Base-by-base conservation (phyloP, 2,888 invertebrate genomes). In the Gnatocerus cornutus region DNA sequence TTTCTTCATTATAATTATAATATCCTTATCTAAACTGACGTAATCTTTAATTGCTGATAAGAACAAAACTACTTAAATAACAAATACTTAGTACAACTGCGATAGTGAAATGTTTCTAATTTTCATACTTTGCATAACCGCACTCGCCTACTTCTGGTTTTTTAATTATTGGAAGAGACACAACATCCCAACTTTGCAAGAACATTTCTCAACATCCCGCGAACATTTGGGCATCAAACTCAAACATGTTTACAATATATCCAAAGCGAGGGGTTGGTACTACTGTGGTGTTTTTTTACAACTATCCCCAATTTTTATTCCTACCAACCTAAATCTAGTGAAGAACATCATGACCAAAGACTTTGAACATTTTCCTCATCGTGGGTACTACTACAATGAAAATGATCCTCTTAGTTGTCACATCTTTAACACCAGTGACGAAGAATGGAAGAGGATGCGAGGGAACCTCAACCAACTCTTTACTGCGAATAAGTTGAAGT, bases 331-430 rank as follows among this genome's bases (percentile, higher is more conserved):
- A 29, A 29, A 59, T 3, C 29, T 13, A 3, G 8, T 59, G 3
- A 46, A 46, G 29, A 46, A 46, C 30, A 59, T 59, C 13, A 30
- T 59, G 56, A 12, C 29, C 0, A 45, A 12, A 13, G 59, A 59
- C 46, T 59, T 59, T 14, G 7, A 46, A 1, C 27, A 46, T n/a
- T 59, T 59, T n/a, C 5, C 12, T 5, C 3, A 46, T 13, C 59
- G 59, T 10, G 46, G 30, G 1, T 30, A 14, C 16, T 59, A 59
- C 16, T 27, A 16, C 13, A 59, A 59, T 14, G 46, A 46, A 0
- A 84, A 88, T 68, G 85, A 87, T 0, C 86, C 87, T 68, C 88
- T 89, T 78, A 48, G 71, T 7, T 16, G n/a, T 5, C 30, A 9
- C 33, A 53, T 30, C 12, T 53, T n/a, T 30, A 53, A 53, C 16